Evolutionary conservation across 2,888 invertebrate genomes (phyloP).

Genomic region (Ditylenchus weischeri): DNA sequence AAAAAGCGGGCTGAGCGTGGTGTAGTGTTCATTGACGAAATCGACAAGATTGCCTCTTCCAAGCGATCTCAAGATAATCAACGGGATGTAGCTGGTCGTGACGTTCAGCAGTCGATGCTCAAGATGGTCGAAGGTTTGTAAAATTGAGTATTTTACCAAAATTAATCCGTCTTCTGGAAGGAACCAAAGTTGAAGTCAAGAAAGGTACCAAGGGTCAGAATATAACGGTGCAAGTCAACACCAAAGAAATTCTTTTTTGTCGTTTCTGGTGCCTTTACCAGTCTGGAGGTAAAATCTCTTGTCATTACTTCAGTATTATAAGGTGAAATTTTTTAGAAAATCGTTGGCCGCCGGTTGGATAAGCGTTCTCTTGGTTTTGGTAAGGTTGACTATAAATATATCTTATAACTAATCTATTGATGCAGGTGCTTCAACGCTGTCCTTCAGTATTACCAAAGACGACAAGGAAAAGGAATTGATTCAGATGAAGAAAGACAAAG

Average conservation of each 20-base stretch:
- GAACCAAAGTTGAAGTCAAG: constrained; percentile 10
- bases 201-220: neutral
- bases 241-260: constrained; percentile 97
- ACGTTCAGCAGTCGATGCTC: constrained; percentile 79
- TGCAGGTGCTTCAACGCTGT: no score
- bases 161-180: constrained; percentile 10
- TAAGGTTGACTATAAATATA: neutral
- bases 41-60: constrained; percentile 96
- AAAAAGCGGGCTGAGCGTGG: constrained; percentile 86
- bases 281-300: constrained; percentile 68
- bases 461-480: constrained; percentile 22
- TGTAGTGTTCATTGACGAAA: constrained; percentile 96
- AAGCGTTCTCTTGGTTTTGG: constrained; percentile 31
- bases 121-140: constrained; percentile 82
- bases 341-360: constrained; percentile 74
- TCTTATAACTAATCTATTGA: no score
- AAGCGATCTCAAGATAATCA: constrained; percentile 32
- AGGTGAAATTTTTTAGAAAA: constrained; percentile 61
- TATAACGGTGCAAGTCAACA: constrained; percentile 79
- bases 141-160: neutral
- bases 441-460: neutral
- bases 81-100: constrained; percentile 93
- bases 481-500: constrained; percentile 30
- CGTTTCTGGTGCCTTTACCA: constrained; percentile 96
- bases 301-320: no score